Conservation (phyloP, 2,797 vertebrate species). For the Acrossocheilus wenchowensis region DNA sequence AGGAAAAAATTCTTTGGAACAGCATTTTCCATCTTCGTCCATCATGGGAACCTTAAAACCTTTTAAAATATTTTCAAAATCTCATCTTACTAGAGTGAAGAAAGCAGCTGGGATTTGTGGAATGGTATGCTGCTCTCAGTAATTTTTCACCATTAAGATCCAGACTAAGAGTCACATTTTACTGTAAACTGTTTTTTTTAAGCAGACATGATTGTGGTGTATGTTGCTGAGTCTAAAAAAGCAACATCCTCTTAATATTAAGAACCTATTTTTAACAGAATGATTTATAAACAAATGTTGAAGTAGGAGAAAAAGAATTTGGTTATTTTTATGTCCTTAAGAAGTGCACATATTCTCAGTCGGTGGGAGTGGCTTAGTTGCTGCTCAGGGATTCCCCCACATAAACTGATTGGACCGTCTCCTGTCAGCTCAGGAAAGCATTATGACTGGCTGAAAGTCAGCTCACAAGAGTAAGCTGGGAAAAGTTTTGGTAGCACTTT, state of each 20-base stretch:
- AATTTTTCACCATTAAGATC: background rate
- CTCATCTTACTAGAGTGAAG: background rate
- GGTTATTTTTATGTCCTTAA: slow-evolving; percentile 49
- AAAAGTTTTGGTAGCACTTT: slow-evolving; percentile 48
- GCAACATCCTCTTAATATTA: slow-evolving; percentile 26
- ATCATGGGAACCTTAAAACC: background rate
- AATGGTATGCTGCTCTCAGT: background rate
- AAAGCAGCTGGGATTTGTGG: slow-evolving; percentile 22
- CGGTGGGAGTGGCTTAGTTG: slow-evolving; percentile 58
- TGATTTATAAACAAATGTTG: no score
- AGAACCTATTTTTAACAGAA: slow-evolving; percentile 27
- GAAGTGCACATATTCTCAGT: slow-evolving; percentile 51
- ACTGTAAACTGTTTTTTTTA: slow-evolving; percentile 17
- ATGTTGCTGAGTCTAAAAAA: slow-evolving; percentile 18
- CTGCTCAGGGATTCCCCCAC: slow-evolving; percentile 54
- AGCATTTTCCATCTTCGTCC: background rate
- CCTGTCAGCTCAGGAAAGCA: slow-evolving; percentile 54
- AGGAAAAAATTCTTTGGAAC: slow-evolving; percentile 4
- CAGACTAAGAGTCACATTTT: background rate
- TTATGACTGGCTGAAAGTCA: slow-evolving; percentile 67
- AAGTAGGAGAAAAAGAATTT: slow-evolving; percentile 1
- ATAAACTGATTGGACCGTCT: slow-evolving; percentile 65
- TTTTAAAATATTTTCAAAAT: background rate
- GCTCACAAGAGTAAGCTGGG: slow-evolving; percentile 66
- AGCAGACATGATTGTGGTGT: slow-evolving; percentile 6